Evolutionary conservation across 2,797 vertebrate genomes (phyloP).

Genomic region (Nothura maculosa): DNA sequence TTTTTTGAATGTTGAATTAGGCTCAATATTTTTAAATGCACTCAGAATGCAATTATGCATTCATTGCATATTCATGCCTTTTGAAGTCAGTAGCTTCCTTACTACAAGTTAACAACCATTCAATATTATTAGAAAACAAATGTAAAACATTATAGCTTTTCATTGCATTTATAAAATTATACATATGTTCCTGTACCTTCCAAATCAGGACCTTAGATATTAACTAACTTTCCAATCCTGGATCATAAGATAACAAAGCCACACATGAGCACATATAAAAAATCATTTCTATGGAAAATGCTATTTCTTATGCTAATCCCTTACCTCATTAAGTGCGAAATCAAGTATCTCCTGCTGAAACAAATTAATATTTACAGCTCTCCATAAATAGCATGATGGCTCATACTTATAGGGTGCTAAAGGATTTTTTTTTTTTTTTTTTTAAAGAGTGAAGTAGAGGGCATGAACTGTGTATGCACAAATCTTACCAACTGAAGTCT

Average conservation of each 20-base stretch:
- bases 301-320: not conserved
- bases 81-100: not conserved
- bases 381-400: not conserved
- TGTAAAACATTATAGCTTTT: not conserved
- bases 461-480: not conserved
- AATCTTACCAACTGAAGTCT: not conserved
- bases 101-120: not conserved
- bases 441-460: not conserved
- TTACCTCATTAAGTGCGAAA: not conserved
- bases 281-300: not conserved
- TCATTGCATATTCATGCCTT: not conserved
- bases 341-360: not conserved
- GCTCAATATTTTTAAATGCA: not conserved
- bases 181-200: not conserved
- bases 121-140: not conserved
- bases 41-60: not conserved
- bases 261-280: not conserved
- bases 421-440: not conserved
- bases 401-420: not conserved
- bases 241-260: not conserved
- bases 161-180: not conserved
- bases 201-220: not conserved
- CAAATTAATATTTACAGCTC: not conserved
- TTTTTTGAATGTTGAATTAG: not conserved
- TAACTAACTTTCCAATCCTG: not conserved